A percentile compares a stretch with the other conserved stretches of the same genome.
Evolutionary conservation across 2,888 invertebrate species (phyloP).

Genomic region (Xanthorhoe designata): DNA sequence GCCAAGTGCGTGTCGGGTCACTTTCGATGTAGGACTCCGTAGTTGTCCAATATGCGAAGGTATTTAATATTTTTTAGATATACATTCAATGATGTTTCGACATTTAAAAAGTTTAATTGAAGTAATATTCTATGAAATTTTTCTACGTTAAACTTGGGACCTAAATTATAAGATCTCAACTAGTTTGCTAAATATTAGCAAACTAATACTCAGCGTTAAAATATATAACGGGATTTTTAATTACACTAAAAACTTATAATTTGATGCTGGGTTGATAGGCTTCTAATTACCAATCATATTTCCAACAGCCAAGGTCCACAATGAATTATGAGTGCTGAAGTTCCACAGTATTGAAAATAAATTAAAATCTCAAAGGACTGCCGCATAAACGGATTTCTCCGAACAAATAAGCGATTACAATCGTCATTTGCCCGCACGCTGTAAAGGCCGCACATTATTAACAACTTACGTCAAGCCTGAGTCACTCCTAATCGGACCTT

Average conservation of each 20-base stretch:
- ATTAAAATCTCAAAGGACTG: constrained; percentile 32
- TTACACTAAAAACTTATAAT: constrained; percentile 1
- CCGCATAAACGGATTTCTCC: constrained; percentile 36
- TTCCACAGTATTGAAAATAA: constrained; percentile 29
- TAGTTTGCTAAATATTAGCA: too few species aligned
- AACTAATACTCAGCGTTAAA: too few species aligned
- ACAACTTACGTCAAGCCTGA: constrained; percentile 9
- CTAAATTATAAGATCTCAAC: too few species aligned
- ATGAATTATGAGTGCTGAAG: constrained; percentile 15
- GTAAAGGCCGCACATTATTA: constrained; percentile 21
- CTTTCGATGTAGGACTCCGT: too few species aligned
- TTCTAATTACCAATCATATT: constrained; percentile 15
- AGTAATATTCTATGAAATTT: too few species aligned
- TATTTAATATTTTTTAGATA: too few species aligned
- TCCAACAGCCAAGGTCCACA: constrained; percentile 20
- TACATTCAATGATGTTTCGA: too few species aligned
- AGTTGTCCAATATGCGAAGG: too few species aligned
- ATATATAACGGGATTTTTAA: too few species aligned
- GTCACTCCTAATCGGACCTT: constrained; percentile 23
- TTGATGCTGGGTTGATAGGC: constrained; percentile 1
- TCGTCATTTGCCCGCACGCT: constrained; percentile 37
- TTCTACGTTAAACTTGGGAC: too few species aligned
- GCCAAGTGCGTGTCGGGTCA: too few species aligned
- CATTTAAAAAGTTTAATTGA: too few species aligned
- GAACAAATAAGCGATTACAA: constrained; percentile 41